Percentiles rank a stretch among this genome's conserved stretches.
Evolutionary conservation across 2,113 vertebrate genomes (phyloP).

Genomic region (Panthera tigris): DNA sequence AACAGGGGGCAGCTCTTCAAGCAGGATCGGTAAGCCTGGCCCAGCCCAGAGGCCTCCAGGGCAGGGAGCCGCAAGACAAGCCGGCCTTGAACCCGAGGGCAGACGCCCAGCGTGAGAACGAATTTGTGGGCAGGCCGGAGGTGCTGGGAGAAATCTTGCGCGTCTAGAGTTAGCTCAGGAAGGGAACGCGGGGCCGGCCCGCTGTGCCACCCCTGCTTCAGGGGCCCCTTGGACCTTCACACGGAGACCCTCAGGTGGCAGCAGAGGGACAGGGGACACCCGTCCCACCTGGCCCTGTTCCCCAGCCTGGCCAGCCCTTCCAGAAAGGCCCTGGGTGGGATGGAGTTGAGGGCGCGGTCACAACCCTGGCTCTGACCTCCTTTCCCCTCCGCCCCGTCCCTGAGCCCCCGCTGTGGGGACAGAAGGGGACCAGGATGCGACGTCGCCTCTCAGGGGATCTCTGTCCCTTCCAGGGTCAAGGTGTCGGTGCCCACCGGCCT

Average conservation of each 20-base stretch:
- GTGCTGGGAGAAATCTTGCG: background rate
- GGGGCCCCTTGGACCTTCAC: too few species aligned
- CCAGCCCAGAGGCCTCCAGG: accelerated
- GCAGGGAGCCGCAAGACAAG: background rate
- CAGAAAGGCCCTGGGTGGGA: background rate
- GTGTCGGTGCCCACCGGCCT: slow-evolving; percentile 84
- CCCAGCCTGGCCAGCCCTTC: background rate
- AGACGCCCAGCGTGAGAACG: background rate
- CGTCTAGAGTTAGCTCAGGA: background rate
- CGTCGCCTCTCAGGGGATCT: background rate
- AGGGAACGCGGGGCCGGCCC: background rate
- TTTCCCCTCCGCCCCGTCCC: too few species aligned
- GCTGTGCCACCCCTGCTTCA: too few species aligned
- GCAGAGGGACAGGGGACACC: background rate
- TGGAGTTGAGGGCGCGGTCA: background rate
- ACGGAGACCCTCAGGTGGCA: background rate
- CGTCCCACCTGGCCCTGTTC: background rate
- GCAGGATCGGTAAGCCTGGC: slow-evolving; percentile 79
- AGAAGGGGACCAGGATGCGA: background rate
- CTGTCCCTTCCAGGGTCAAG: slow-evolving; percentile 76
- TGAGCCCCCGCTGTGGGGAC: accelerated
- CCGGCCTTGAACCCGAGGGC: background rate
- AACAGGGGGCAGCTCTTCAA: slow-evolving; percentile 71
- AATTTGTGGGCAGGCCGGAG: too few species aligned
- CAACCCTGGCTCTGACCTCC: background rate